Evolutionary conservation across 2,888 invertebrate species (phyloP).

Genomic region (Xestia rhomboidea): DNA sequence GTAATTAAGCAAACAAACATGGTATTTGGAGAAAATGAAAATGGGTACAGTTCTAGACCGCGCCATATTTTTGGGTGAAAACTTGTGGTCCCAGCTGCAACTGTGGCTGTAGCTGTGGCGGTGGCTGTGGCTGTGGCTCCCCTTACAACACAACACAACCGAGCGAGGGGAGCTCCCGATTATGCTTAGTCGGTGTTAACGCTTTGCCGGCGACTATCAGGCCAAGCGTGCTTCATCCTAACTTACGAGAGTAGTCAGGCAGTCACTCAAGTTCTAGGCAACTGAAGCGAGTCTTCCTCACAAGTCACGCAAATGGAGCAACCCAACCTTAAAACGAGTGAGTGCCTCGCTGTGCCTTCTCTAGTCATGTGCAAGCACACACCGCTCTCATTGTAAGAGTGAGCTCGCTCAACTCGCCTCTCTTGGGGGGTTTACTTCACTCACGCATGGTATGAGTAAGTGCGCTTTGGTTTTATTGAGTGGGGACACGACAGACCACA

Average conservation of each 20-base stretch:
- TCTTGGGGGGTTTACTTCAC: background rate
- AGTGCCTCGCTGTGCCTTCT: too few species aligned
- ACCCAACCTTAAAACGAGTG: background rate
- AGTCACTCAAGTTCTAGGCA: background rate
- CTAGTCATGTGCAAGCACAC: too few species aligned
- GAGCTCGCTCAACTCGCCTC: background rate
- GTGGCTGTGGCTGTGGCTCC: too few species aligned
- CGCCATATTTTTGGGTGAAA: too few species aligned
- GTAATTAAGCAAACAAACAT: conserved; percentile 3
- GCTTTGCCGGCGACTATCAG: background rate
- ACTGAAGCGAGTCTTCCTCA: background rate
- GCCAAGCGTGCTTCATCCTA: background rate
- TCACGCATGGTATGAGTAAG: background rate
- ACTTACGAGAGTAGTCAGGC: background rate
- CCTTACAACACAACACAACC: too few species aligned
- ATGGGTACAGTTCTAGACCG: background rate
- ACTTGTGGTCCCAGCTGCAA: background rate
- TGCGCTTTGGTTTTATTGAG: too few species aligned
- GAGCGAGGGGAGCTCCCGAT: background rate
- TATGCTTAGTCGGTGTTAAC: background rate
- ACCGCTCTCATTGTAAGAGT: background rate
- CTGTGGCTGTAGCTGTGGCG: too few species aligned
- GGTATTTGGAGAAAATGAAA: background rate
- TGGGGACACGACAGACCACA: background rate
- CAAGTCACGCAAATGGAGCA: background rate